Evolutionary conservation across 1,140 invertebrate genomes (phyloP), one percentile per base, ranked within the genome.

Genomic region (Chlorops oryzae): DNA sequence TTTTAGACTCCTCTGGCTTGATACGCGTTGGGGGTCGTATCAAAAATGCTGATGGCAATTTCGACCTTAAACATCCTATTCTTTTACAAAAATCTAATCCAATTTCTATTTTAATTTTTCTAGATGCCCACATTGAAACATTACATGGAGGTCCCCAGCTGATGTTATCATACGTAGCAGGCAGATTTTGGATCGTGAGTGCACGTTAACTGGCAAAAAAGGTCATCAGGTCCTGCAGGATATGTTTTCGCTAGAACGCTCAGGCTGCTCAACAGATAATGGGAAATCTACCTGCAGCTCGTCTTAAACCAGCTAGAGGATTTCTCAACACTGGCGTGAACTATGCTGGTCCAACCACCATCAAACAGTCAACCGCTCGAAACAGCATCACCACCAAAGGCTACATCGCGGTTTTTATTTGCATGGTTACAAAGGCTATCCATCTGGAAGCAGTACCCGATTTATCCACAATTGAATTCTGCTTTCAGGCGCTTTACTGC

Each of bases 401-500:
- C 6, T 66, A 62, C 37, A 58, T 72, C 7, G 46, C 42, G 21
- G 5, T 72, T 4, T 68, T 70, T 43, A 49, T 62, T 4, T 70
- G 67, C 50, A 28, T 58, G 13, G 43, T 47, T 1, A 59, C 58
- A 0, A 40, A 52, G 38, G 63, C 63, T 7, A 27, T 65, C 2
- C 62, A 70, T 35, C 34, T 70, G 20, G 70, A 73, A 45, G 43
- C 61, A 7, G 60, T 67, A 7, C 54, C 25, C 2, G 53, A 56
- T 41, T 50, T 74, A 9, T 51, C 50, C 6, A 58, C 67, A 15
- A 54, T 58, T 7, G 54, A 39, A 12, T 73, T 66, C 43, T 7
- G 61, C 58, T 7, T 56, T 70, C n/a, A 51, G 56, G 40, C 32
- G 65, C 18, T 73, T 75, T 50, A 54, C 62, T 2, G 54, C 62